A percentile compares a stretch with the other conserved stretches of the same genome.
These are phyloP conservation scores for Caenorhabditis sp. DNA, from an alignment of 2,888 invertebrate genomes.

Conservation along the genomic window DNA sequence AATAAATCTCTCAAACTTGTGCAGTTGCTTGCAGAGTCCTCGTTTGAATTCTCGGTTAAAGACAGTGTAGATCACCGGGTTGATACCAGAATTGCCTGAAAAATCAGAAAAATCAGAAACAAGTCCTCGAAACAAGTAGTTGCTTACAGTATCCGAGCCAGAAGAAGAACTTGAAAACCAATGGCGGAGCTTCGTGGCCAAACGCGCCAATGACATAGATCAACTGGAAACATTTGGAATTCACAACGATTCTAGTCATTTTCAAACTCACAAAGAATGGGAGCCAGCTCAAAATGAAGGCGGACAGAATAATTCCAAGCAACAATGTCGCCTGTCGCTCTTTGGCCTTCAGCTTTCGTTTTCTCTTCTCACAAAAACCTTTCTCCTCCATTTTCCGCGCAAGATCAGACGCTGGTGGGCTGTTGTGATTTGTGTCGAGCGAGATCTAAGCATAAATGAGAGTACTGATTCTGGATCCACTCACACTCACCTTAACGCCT, in stretches of 20 bases:
- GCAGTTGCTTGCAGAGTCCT: conserved; percentile 76
- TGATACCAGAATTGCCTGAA: conserved; percentile 77
- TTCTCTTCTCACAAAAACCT: conserved; percentile 59
- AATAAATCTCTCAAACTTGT: conserved; percentile 62
- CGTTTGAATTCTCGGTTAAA: conserved; percentile 79
- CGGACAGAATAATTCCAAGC: conserved; percentile 96
- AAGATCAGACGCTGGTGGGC: conserved; percentile 39
- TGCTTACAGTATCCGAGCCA: conserved; percentile 97
- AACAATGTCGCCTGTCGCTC: conserved; percentile 97
- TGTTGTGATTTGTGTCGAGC: conserved; percentile 48
- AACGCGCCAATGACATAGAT: conserved; percentile 80
- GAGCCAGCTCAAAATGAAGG: conserved; percentile 97
- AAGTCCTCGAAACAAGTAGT: conserved; percentile 54
- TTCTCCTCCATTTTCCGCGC: conserved; percentile 50
- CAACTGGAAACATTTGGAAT: conserved; percentile 78
- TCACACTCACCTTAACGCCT: conserved; percentile 45
- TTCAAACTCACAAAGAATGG: conserved; percentile 87
- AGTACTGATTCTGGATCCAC: neutral
- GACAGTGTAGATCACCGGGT: conserved; percentile 78
- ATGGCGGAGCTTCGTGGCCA: conserved; percentile 76
- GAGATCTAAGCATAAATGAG: conserved; percentile 26
- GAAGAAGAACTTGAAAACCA: conserved; percentile 79
- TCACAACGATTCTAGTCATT: neutral
- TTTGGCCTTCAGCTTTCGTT: conserved; percentile 70
- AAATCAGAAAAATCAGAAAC: neutral